Evolutionary conservation across 1,140 invertebrate genomes (phyloP), one percentile per base, ranked within the genome.

Genomic region (Drosophila kikkawai): DNA sequence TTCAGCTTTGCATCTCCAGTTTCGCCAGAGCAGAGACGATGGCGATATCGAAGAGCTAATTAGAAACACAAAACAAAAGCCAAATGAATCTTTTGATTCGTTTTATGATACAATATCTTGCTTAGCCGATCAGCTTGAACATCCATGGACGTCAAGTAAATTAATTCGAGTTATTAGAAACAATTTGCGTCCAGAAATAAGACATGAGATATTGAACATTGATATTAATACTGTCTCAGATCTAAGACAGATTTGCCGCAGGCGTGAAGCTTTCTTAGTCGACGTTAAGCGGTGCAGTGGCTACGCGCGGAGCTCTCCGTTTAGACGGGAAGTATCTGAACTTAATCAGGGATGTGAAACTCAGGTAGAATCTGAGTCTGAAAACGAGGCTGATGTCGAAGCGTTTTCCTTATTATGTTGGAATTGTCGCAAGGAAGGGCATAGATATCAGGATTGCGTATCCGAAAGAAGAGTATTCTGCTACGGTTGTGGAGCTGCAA

Each of bases 401-500:
- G 22, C 47, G 5, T 29, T 50, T 29, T 50, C 47, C 4, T 29
- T 50, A 6, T 9, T 50, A n/a, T 50, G 26, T 9, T 50, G 26
- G 47, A 50, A n/a, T 0, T 50, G 22, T 5, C 47, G 15, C 7
- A 29, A 50, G 26, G 47, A 50, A 29, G 26, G 44, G 5, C 44
- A 47, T 3, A n/a, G n/a, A 44, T 58, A 58, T 17, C 41, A 58
- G 29, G 17, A 22, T 12, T 60, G 57, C 11, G 29, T 34, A 15
- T 34, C 26, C 8, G 61, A 44, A 9, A 55, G 4, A 55, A 15
- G 29, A 34, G 3, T 67, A 4, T 58, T 67, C 11, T 59, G 53
- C 12, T 59, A 67, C 9, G 42, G 17, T 7, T 66, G 55, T 12
- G 64, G 64, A n/a, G 41, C 39, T 5, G 8, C 32, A 6, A 59